These are phyloP conservation scores for Crotalus helleri DNA, from an alignment of 2,113 vertebrate species.

Conservation along the genomic window DNA sequence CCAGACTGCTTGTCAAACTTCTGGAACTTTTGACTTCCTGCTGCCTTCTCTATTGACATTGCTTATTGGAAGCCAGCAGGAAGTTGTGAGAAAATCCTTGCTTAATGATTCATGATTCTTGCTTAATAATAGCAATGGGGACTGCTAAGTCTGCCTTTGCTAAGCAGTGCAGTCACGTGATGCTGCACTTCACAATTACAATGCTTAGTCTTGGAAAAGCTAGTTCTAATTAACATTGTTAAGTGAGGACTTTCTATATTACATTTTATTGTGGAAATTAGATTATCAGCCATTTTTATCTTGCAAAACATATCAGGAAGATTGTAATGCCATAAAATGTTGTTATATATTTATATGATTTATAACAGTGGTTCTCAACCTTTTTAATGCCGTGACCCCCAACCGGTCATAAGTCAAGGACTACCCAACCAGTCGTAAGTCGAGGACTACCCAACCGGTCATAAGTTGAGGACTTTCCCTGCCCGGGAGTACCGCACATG, in stretches of 20 bases:
- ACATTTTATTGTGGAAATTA: conserved; percentile 46
- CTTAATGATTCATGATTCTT: not conserved
- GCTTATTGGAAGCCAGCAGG: not conserved
- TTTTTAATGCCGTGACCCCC: too few species aligned
- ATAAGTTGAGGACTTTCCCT: too few species aligned
- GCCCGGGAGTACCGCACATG: too few species aligned
- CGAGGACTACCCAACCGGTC: too few species aligned
- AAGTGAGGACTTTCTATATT: not conserved
- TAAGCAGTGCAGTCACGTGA: not conserved
- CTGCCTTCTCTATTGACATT: not conserved
- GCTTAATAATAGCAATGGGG: not conserved
- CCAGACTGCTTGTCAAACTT: not conserved
- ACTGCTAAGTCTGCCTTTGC: not conserved
- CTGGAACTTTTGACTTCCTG: not conserved
- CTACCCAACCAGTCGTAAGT: too few species aligned
- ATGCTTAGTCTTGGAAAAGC: not conserved
- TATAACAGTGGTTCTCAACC: not conserved
- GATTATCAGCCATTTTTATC: conserved; percentile 23
- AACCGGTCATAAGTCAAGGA: too few species aligned
- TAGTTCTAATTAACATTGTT: not conserved
- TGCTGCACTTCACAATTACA: not conserved
- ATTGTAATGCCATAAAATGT: conserved; percentile 54
- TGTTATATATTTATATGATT: conserved; percentile 26
- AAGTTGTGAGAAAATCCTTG: not conserved
- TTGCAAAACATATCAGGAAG: conserved; percentile 44